These are phyloP conservation scores for Calyptomena viridis DNA, from an alignment of 2,113 vertebrate species.

Conservation along the genomic window DNA sequence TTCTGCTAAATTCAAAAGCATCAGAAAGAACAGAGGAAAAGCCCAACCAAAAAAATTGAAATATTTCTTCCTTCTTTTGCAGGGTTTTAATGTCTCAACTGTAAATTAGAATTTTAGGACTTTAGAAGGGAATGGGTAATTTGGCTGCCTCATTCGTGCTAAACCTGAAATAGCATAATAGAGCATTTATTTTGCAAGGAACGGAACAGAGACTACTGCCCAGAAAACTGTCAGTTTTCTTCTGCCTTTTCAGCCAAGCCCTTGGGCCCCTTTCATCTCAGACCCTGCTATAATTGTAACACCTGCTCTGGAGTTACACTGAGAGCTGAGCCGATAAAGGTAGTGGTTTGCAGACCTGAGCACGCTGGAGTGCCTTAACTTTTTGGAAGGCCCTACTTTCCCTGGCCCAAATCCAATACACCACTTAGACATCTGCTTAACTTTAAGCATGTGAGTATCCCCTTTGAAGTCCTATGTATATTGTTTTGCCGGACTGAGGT, in stretches of 20 bases:
- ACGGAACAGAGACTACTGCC: not conserved
- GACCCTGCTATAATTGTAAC: not conserved
- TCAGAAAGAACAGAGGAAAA: not conserved
- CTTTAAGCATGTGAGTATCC: constrained; percentile 64
- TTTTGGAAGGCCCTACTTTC: constrained; percentile 41
- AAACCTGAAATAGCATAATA: not conserved
- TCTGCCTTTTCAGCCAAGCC: not conserved
- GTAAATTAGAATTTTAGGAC: constrained; percentile 13
- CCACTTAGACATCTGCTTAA: constrained; percentile 65
- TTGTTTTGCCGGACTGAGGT: constrained; percentile 56
- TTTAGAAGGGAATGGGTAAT: not conserved
- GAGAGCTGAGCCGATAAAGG: not conserved
- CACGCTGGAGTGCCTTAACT: not conserved
- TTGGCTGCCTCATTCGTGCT: constrained; percentile 3
- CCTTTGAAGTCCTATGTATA: constrained; percentile 62
- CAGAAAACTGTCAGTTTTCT: not conserved
- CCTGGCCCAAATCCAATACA: constrained; percentile 46
- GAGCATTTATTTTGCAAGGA: not conserved
- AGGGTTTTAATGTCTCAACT: not conserved
- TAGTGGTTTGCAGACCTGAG: constrained; percentile 18
- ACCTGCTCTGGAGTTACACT: not conserved
- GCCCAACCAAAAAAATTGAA: not conserved
- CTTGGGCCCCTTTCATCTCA: constrained; percentile 20
- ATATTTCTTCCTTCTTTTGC: not conserved
- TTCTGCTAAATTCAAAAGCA: not conserved